Evolutionary conservation across 2,797 vertebrate genomes (phyloP).

Genomic region (Thunnus albacares): DNA sequence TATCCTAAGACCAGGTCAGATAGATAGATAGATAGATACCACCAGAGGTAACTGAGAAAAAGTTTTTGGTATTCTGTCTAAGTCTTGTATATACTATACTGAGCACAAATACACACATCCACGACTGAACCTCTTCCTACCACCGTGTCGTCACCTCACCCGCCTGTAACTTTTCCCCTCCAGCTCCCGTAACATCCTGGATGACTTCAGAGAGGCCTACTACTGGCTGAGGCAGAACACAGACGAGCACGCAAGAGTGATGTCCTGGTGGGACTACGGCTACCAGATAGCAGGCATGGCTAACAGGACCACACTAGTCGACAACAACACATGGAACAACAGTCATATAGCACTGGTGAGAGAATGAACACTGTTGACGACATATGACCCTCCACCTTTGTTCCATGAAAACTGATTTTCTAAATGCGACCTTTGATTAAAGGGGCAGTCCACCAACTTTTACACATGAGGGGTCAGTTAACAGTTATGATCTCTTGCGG

Average conservation of each 20-base stretch:
- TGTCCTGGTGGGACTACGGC: conserved; percentile 99
- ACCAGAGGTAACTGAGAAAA: background rate
- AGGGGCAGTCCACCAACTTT: background rate
- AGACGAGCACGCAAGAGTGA: conserved; percentile 95
- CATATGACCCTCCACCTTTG: background rate
- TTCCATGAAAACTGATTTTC: background rate
- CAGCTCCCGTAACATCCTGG: conserved; percentile 91
- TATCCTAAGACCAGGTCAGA: background rate
- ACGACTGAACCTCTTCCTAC: too few species aligned
- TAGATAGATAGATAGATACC: background rate
- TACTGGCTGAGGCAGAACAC: conserved; percentile 98
- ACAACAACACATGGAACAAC: conserved; percentile 99
- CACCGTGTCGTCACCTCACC: background rate
- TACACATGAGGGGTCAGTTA: background rate
- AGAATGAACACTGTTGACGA: background rate
- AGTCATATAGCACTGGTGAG: conserved; percentile 98
- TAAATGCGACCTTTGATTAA: background rate
- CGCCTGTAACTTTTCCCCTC: background rate
- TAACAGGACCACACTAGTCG: conserved; percentile 95
- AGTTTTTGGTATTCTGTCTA: background rate
- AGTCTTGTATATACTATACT: background rate
- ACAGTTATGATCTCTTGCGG: background rate
- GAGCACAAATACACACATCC: background rate
- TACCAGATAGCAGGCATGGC: conserved; percentile 99
- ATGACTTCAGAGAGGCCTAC: conserved; percentile 98